These are phyloP conservation scores for Myoxocephalus aenaeus DNA, from an alignment of 2,797 vertebrate species.

Conservation along the genomic window DNA sequence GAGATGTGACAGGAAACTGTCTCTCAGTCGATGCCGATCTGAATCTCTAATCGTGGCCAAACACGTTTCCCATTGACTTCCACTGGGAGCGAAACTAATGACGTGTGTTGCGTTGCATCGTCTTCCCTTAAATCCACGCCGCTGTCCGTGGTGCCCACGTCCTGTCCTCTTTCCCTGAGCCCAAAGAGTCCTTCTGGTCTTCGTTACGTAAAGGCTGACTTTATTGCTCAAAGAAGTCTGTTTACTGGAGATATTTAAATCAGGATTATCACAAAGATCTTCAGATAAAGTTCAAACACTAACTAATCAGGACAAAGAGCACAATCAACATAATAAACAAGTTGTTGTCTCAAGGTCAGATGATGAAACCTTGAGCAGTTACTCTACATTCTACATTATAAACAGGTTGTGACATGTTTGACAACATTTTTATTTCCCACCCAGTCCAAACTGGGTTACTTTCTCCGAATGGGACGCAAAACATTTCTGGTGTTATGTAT, in stretches of 20 bases:
- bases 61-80: no score
- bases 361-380: neutral
- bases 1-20: no score
- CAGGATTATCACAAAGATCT: neutral
- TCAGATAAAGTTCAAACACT: neutral
- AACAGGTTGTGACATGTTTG: neutral
- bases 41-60: no score
- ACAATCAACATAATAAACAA: neutral
- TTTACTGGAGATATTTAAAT: no score
- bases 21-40: no score
- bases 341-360: neutral
- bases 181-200: neutral
- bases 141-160: neutral
- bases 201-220: no score
- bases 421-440: slow-evolving; percentile 57
- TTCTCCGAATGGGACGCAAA: neutral
- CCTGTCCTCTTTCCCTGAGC: no score
- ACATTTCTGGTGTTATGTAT: neutral
- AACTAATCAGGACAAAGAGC: neutral
- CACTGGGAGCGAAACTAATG: no score
- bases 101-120: no score
- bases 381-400: neutral
- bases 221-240: no score
- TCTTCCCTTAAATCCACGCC: neutral
- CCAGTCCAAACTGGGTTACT: slow-evolving; percentile 10